These are phyloP conservation scores for Cyphomyrus plagiostoma DNA, from an alignment of 2,113 vertebrate species.

Conservation along the genomic window DNA sequence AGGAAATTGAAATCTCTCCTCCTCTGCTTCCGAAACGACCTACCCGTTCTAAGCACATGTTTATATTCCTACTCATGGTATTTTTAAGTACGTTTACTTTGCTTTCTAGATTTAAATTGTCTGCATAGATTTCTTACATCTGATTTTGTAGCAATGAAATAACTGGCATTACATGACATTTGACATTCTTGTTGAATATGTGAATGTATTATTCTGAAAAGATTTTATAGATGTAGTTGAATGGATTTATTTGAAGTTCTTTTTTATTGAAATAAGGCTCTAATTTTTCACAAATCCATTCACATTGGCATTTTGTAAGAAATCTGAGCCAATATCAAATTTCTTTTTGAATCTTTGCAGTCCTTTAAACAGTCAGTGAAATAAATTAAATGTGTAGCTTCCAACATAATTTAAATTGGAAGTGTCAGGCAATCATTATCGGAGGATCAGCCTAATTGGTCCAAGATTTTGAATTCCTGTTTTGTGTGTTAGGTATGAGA, in stretches of 20 bases:
- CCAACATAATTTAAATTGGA: not conserved
- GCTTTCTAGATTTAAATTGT: not conserved
- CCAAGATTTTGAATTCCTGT: too few species aligned
- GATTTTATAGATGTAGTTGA: not conserved
- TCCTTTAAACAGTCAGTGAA: not conserved
- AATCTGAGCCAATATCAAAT: not conserved
- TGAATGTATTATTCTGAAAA: not conserved
- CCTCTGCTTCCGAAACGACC: not conserved
- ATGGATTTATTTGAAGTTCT: not conserved
- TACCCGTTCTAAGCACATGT: not conserved
- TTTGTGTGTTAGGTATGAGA: not conserved
- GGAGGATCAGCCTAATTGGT: too few species aligned
- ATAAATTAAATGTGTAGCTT: not conserved
- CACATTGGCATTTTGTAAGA: not conserved
- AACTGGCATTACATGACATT: not conserved
- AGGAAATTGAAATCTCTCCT: slow-evolving; percentile 16
- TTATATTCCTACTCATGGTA: not conserved
- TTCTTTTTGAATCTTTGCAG: not conserved
- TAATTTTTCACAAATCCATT: not conserved
- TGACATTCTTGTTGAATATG: not conserved
- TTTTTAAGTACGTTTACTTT: not conserved
- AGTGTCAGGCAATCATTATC: not conserved
- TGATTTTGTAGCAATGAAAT: not conserved
- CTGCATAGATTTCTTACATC: not conserved
- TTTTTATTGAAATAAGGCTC: not conserved